Evolutionary conservation across 2,888 invertebrate species (phyloP).

Genomic region (Chymomyza amoena): DNA sequence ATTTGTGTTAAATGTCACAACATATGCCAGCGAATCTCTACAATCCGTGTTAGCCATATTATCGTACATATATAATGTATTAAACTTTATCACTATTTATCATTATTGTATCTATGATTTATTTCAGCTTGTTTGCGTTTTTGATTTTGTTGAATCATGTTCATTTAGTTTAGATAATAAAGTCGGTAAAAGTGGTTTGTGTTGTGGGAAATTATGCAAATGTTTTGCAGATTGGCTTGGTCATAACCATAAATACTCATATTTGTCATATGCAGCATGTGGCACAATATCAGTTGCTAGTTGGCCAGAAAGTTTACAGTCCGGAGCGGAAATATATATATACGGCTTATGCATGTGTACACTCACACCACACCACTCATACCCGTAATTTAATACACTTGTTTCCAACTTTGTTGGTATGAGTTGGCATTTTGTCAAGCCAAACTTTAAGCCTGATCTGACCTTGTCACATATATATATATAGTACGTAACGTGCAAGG

Average conservation of each 20-base stretch:
- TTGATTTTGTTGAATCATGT: neutral
- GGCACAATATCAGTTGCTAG: neutral
- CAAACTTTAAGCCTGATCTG: conserved; percentile 1
- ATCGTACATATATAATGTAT: neutral
- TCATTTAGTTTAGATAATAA: neutral
- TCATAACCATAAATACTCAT: conserved; percentile 45
- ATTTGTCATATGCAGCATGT: conserved; percentile 33
- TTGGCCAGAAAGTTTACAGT: conserved; percentile 1
- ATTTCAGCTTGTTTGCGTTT: neutral
- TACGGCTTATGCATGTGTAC: neutral
- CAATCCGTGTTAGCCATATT: neutral
- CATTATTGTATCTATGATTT: neutral
- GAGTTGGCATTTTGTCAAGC: neutral
- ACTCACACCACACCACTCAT: neutral
- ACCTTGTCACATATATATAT: conserved; percentile 30
- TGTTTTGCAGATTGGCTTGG: conserved; percentile 59
- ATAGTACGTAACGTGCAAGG: conserved; percentile 12
- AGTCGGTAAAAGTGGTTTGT: neutral
- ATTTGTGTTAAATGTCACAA: neutral
- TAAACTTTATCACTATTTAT: neutral
- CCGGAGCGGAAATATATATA: neutral
- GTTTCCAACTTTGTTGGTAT: too few relatives aligned
- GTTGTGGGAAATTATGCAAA: conserved; percentile 68
- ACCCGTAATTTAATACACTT: too few relatives aligned
- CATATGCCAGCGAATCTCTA: neutral